Percentiles rank a stretch among this genome's conserved stretches.
Conservation (phyloP, 2,888 invertebrate genomes). For the Lasius fuliginosus region DNA sequence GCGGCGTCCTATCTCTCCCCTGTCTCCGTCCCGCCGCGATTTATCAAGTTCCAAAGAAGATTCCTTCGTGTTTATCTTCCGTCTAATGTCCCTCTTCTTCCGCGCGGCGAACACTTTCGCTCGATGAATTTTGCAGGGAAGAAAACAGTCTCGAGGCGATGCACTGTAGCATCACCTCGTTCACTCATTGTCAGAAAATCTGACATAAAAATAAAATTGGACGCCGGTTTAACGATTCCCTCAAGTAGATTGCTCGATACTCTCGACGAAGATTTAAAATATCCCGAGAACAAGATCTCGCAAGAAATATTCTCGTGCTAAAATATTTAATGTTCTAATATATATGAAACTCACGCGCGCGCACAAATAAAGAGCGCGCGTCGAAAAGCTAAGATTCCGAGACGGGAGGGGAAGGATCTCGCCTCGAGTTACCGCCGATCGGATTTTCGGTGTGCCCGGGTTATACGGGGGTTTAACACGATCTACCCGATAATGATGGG, state of each 20-base stretch:
- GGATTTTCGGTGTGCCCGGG: conserved; percentile 66
- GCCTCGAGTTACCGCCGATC: conserved; percentile 65
- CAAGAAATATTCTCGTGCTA: background rate
- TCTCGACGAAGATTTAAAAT: background rate
- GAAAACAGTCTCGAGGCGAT: background rate
- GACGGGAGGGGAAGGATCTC: conserved; percentile 55
- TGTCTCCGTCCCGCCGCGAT: conserved; percentile 60
- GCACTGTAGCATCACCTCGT: background rate
- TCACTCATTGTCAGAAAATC: background rate
- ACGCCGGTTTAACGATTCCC: conserved; percentile 22
- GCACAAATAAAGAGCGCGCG: too few species aligned
- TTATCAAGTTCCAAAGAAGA: conserved; percentile 71
- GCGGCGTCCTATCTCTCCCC: conserved; percentile 18
- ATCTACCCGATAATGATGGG: conserved; percentile 79
- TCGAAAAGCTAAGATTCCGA: conserved; percentile 29
- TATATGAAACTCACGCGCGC: background rate
- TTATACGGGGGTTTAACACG: conserved; percentile 79
- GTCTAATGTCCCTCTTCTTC: conserved; percentile 60
- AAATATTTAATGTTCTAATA: background rate
- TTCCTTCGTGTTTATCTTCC: conserved; percentile 64
- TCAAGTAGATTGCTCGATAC: background rate
- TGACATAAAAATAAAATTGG: conserved; percentile 44
- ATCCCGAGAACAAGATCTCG: background rate
- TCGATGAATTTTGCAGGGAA: conserved; percentile 72
- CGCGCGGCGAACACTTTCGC: conserved; percentile 49